These are phyloP conservation scores for Intellagama lesueurii DNA, from an alignment of 2,797 vertebrate species.

Conservation along the genomic window DNA sequence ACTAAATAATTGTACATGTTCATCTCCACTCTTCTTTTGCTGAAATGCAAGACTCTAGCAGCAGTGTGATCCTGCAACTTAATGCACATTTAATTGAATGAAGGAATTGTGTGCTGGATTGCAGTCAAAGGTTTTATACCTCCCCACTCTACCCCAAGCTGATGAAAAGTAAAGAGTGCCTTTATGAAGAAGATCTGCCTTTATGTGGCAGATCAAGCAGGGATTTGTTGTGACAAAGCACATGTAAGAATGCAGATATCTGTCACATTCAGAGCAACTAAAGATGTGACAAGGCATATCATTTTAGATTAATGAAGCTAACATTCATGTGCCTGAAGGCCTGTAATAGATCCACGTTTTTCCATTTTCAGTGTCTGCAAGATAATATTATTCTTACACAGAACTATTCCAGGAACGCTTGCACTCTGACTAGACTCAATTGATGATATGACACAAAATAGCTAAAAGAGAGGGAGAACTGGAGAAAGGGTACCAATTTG, in stretches of 20 bases:
- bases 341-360: not conserved
- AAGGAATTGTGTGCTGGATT: not conserved
- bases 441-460: not conserved
- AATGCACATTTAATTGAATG: not conserved
- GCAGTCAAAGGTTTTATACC: not conserved
- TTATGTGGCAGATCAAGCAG: slow-evolving; percentile 5
- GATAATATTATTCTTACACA: not conserved
- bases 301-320: not conserved
- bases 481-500: not conserved
- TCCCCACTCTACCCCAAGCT: not conserved
- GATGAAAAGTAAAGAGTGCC: not conserved
- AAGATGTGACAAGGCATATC: not conserved
- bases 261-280: not conserved
- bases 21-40: not conserved
- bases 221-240: not conserved
- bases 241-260: not conserved
- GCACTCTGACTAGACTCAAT: not conserved
- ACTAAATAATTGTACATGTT: not conserved
- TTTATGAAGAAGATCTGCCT: not conserved
- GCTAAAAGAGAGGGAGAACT: not conserved
- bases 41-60: not conserved
- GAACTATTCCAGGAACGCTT: slow-evolving; percentile 1
- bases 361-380: slow-evolving; percentile 6
- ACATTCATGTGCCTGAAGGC: not conserved
- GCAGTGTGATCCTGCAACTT: not conserved